Evolutionary conservation across 2,888 invertebrate genomes (phyloP).

Genomic region (Lydus trimaculatus): DNA sequence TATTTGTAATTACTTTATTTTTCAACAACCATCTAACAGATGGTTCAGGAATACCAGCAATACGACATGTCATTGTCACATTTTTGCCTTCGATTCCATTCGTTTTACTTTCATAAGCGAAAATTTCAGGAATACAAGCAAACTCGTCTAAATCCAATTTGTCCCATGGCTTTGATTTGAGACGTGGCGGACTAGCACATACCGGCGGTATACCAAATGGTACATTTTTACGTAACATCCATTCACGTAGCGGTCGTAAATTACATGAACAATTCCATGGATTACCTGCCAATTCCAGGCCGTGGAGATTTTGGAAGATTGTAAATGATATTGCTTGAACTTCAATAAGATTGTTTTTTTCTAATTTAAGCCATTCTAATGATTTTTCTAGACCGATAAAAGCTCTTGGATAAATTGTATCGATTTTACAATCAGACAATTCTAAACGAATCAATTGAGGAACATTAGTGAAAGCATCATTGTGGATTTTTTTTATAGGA

Average conservation of each 20-base stretch:
- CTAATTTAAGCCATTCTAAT: slow-evolving; percentile 79
- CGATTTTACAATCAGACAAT: slow-evolving; percentile 75
- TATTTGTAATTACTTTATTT: slow-evolving; percentile 74
- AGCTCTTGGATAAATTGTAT: slow-evolving; percentile 72
- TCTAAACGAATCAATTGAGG: slow-evolving; percentile 77
- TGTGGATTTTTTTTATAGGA: slow-evolving; percentile 73
- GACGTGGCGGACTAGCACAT: slow-evolving; percentile 71
- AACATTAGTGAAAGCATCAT: slow-evolving; percentile 72
- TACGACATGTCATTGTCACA: slow-evolving; percentile 75
- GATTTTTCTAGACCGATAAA: slow-evolving; percentile 77
- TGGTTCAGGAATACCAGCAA: slow-evolving; percentile 75
- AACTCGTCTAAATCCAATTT: slow-evolving; percentile 80
- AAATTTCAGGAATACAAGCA: slow-evolving; percentile 78
- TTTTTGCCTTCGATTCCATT: slow-evolving; percentile 76
- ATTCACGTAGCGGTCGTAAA: slow-evolving; percentile 75
- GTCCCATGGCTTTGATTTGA: slow-evolving; percentile 75
- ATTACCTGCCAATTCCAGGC: slow-evolving; percentile 78
- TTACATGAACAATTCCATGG: slow-evolving; percentile 86
- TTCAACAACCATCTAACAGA: slow-evolving; percentile 76
- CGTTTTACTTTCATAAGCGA: slow-evolving; percentile 66
- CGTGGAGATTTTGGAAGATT: slow-evolving; percentile 73
- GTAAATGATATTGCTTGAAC: slow-evolving; percentile 73
- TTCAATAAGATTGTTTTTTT: slow-evolving; percentile 75
- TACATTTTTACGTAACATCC: slow-evolving; percentile 81
- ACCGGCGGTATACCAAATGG: slow-evolving; percentile 76